Percentiles rank a stretch among this genome's conserved stretches.
phyloP scores from a whole-genome alignment of 2,113 vertebrate species.

The Hippolais icterina region DNA sequence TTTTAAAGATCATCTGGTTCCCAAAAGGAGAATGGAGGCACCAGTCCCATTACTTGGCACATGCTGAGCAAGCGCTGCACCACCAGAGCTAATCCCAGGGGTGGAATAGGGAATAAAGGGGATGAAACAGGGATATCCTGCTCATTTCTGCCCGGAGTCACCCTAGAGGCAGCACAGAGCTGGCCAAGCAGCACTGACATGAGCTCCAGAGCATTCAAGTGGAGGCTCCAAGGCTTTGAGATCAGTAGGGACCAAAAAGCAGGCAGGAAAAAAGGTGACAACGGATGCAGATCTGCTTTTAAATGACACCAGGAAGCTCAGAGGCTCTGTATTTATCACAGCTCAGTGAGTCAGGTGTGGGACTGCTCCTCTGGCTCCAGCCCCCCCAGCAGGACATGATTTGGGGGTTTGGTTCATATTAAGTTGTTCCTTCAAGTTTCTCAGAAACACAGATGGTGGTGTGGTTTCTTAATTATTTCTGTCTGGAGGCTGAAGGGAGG shows the following conservation, averaged over 20 bases:
- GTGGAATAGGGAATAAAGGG: background rate
- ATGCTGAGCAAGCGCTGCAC: background rate
- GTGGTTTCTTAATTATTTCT: background rate
- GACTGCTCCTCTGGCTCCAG: background rate
- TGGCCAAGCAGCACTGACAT: background rate
- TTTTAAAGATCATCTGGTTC: background rate
- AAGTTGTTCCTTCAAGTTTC: background rate
- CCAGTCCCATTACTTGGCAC: background rate
- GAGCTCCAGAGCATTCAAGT: background rate
- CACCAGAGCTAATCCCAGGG: background rate
- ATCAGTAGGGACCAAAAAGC: background rate
- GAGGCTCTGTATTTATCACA: fast-evolving
- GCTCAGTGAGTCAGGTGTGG: background rate
- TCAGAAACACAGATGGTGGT: background rate
- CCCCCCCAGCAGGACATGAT: background rate
- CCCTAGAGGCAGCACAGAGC: background rate
- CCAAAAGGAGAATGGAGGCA: background rate
- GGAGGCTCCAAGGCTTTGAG: background rate
- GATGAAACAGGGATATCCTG: background rate
- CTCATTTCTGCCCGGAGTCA: background rate
- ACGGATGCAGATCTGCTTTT: background rate
- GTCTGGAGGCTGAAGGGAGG: background rate
- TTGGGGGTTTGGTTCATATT: background rate
- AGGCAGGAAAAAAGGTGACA: background rate
- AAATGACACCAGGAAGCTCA: background rate